Conservation (phyloP, 2,797 vertebrate genomes). For the Macropus fuliginosus region DNA sequence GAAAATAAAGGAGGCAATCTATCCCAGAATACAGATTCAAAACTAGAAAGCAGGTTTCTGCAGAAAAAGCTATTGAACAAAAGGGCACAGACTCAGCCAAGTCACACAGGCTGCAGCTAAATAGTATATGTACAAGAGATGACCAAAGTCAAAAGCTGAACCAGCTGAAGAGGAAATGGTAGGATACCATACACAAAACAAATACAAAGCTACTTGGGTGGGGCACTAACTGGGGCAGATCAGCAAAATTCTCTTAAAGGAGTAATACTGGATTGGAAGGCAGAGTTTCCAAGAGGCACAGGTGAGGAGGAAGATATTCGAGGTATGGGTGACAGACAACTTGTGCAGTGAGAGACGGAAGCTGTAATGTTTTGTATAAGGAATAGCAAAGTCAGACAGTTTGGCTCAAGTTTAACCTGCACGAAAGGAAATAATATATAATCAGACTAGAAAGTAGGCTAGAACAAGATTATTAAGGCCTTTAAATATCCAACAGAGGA, state of each 20-base stretch:
- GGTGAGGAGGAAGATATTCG: background rate
- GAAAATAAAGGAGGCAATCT: background rate
- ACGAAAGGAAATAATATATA: background rate
- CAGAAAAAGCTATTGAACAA: background rate
- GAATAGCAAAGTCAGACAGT: background rate
- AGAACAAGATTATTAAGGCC: background rate
- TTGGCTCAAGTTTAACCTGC: background rate
- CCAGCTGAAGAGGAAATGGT: background rate
- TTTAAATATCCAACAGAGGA: background rate
- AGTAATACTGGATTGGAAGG: background rate
- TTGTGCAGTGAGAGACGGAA: background rate
- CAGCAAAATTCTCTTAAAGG: background rate
- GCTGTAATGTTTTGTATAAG: background rate
- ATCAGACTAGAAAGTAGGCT: background rate
- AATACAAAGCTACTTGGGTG: background rate
- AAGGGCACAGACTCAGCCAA: background rate
- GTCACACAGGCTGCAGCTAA: background rate
- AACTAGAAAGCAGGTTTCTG: background rate
- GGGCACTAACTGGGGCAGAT: background rate
- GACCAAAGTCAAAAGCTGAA: background rate
- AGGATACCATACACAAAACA: background rate
- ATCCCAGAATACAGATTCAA: background rate
- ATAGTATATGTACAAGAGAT: background rate
- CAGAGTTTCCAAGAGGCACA: background rate
- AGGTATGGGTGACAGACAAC: background rate